These are phyloP conservation scores for Gnatocerus cornutus DNA, from an alignment of 2,888 invertebrate species.

Conservation along the genomic window DNA sequence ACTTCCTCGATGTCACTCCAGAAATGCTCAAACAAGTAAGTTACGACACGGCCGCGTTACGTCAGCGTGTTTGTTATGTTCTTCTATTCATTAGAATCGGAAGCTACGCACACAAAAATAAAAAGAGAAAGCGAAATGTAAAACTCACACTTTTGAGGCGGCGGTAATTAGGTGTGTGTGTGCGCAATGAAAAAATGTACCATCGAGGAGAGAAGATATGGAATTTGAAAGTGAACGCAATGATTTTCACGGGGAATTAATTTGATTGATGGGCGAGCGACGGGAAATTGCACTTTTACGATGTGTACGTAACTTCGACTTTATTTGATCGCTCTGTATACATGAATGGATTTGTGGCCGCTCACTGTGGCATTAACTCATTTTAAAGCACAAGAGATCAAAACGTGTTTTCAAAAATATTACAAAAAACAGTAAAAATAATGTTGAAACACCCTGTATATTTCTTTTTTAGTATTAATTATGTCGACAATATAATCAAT, in stretches of 20 bases:
- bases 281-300: not conserved
- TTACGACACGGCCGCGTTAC: not conserved
- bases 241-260: constrained; percentile 26
- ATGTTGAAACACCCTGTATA: too few species aligned
- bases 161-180: constrained; percentile 9
- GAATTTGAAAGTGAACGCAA: constrained; percentile 32
- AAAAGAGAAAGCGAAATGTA: constrained; percentile 46
- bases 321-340: too few species aligned
- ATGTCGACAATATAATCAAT: too few species aligned
- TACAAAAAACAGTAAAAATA: too few species aligned
- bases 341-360: too few species aligned
- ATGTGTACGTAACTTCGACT: not conserved
- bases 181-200: constrained; percentile 18
- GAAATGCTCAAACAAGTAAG: constrained; percentile 85
- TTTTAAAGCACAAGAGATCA: too few species aligned
- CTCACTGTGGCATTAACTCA: too few species aligned
- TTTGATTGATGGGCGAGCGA: constrained; percentile 19
- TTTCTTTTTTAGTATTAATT: too few species aligned
- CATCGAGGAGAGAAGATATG: not conserved
- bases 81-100: constrained; percentile 43
- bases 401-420: too few species aligned
- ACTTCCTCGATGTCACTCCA: constrained; percentile 85
- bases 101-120: constrained; percentile 37
- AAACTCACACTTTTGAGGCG: constrained; percentile 24
- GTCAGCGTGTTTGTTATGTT: constrained; percentile 3